Conservation (phyloP, 2,888 invertebrate species). For the Cacoxenus indagator region DNA sequence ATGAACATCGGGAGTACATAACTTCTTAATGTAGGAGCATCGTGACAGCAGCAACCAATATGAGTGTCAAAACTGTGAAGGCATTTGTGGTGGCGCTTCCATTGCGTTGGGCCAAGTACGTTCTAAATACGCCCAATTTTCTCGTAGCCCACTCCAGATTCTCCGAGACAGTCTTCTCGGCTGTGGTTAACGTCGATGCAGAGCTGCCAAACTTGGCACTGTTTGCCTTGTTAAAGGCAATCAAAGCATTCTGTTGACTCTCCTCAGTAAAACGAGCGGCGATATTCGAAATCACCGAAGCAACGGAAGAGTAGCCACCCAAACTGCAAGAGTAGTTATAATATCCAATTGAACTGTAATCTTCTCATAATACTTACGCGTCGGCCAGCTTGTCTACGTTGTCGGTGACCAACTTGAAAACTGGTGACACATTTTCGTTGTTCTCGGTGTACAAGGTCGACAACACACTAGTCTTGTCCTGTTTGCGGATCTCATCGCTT, state of each 20-base stretch:
- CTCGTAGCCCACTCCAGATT: conserved; percentile 65
- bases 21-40: conserved; percentile 40
- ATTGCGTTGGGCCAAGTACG: conserved; percentile 46
- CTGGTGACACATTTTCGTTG: conserved; percentile 73
- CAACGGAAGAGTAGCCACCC: conserved; percentile 61
- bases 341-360: neutral
- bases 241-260: conserved; percentile 51
- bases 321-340: conserved; percentile 44
- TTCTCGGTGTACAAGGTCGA: conserved; percentile 73
- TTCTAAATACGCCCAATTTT: conserved; percentile 50
- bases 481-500: conserved; percentile 66
- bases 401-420: conserved; percentile 72
- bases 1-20: neutral
- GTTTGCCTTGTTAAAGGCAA: conserved; percentile 52
- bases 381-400: conserved; percentile 45
- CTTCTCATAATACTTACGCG: conserved; percentile 55
- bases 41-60: conserved; percentile 43
- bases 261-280: conserved; percentile 64
- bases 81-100: conserved; percentile 45
- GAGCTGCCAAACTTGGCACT: conserved; percentile 58
- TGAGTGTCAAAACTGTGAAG: conserved; percentile 46
- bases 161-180: conserved; percentile 55
- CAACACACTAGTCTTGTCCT: conserved; percentile 66
- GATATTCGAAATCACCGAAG: conserved; percentile 62
- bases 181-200: conserved; percentile 47